These are phyloP conservation scores for Campodea augens DNA, from an alignment of 1,140 invertebrate genomes.

Conservation along the genomic window DNA sequence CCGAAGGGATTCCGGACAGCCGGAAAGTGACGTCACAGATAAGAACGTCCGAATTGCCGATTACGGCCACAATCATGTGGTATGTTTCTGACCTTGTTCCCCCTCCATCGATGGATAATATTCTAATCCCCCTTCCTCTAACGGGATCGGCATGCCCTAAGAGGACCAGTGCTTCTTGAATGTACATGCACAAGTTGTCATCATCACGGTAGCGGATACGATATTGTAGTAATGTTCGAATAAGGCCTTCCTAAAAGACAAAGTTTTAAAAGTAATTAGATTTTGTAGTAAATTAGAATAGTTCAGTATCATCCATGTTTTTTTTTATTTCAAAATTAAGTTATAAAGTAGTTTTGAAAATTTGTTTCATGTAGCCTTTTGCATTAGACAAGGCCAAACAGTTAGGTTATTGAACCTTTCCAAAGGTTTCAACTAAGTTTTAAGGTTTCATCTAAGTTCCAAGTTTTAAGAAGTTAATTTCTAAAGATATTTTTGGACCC, in stretches of 20 bases:
- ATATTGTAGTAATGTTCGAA: constrained; percentile 35
- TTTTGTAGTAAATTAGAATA: too few species aligned
- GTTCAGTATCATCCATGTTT: too few species aligned
- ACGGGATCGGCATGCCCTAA: constrained; percentile 52
- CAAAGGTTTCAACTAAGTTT: too few species aligned
- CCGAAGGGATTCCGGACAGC: background rate
- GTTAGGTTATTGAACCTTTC: too few species aligned
- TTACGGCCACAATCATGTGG: constrained; percentile 9
- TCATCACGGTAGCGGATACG: constrained; percentile 21
- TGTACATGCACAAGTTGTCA: constrained; percentile 23
- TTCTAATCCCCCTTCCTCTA: constrained; percentile 49
- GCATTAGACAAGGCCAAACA: too few species aligned
- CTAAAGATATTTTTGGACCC: too few species aligned
- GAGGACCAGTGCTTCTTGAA: constrained; percentile 45
- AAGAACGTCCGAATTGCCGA: constrained; percentile 11
- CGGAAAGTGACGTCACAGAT: background rate
- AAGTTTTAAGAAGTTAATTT: too few species aligned
- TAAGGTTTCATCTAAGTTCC: too few species aligned
- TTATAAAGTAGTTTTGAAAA: too few species aligned
- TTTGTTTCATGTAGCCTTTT: too few species aligned
- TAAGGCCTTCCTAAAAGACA: constrained; percentile 34
- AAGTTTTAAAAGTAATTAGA: constrained; percentile 1
- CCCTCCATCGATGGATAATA: constrained; percentile 77
- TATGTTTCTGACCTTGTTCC: constrained; percentile 51
- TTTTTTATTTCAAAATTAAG: too few species aligned